Conservation (phyloP, 2,888 invertebrate species). For the Masnerella sp. region DNA sequence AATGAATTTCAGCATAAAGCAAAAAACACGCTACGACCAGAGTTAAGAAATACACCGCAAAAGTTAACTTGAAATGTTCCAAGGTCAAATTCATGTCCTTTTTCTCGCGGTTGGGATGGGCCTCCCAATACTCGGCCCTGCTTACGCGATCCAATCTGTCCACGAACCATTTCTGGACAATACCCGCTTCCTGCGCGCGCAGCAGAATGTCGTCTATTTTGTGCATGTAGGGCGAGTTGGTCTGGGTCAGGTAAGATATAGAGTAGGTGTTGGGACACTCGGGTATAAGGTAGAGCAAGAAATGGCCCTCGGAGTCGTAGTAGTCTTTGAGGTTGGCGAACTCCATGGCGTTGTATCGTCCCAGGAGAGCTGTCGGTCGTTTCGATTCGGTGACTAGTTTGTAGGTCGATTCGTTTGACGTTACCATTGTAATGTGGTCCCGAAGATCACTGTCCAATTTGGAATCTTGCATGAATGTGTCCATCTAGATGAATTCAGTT, state of each 20-base stretch:
- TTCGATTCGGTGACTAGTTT: not conserved
- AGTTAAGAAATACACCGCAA: constrained; percentile 59
- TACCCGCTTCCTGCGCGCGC: constrained; percentile 63
- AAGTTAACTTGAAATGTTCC: constrained; percentile 63
- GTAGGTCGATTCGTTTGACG: constrained; percentile 9
- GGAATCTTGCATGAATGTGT: constrained; percentile 6
- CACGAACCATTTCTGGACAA: constrained; percentile 62
- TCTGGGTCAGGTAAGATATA: constrained; percentile 61
- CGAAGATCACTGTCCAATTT: constrained; percentile 6
- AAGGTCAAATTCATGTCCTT: constrained; percentile 59
- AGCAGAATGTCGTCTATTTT: constrained; percentile 63
- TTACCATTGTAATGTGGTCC: constrained; percentile 5
- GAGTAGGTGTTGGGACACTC: constrained; percentile 63
- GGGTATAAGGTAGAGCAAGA: constrained; percentile 63
- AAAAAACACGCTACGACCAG: constrained; percentile 52
- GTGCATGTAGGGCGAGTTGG: constrained; percentile 62
- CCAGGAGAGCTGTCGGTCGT: not conserved
- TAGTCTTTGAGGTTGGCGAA: constrained; percentile 56
- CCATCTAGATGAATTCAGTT: constrained; percentile 2
- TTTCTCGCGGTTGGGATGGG: constrained; percentile 21
- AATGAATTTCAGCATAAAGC: constrained; percentile 61
- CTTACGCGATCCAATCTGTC: constrained; percentile 38
- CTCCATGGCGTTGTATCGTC: constrained; percentile 24
- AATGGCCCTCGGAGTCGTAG: constrained; percentile 56
- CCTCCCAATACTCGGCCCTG: not conserved